A percentile compares a stretch with the other conserved stretches of the same genome.
Conservation (phyloP, 2,113 vertebrate genomes). For the Notothenia coriiceps region DNA sequence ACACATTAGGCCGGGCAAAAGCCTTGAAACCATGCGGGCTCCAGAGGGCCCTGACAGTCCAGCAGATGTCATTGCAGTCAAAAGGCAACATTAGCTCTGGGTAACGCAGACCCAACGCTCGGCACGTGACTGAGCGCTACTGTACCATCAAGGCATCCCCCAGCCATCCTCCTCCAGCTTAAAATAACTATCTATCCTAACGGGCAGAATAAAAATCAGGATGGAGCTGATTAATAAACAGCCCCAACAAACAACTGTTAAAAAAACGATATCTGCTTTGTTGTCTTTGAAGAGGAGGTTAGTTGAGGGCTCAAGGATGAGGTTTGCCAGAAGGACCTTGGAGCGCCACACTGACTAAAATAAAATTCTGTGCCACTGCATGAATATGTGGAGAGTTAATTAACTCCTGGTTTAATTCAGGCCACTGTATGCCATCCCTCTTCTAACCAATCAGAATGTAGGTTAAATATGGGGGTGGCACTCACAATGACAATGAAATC, state of each 20-base stretch:
- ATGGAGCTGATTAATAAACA: constrained; percentile 36
- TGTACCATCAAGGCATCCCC: constrained; percentile 50
- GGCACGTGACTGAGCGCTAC: constrained; percentile 70
- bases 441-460: constrained; percentile 67
- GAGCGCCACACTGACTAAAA: constrained; percentile 5
- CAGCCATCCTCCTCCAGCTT: constrained; percentile 52
- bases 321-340: constrained; percentile 2
- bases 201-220: constrained; percentile 11
- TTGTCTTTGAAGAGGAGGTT: constrained; percentile 11
- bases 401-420: constrained; percentile 60
- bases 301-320: not conserved
- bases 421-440: constrained; percentile 37
- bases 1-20: constrained; percentile 54
- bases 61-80: constrained; percentile 81
- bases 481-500: constrained; percentile 70
- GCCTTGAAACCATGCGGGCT: constrained; percentile 49
- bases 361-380: not conserved
- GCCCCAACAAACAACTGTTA: constrained; percentile 8
- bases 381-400: constrained; percentile 64
- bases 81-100: constrained; percentile 78
- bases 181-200: constrained; percentile 47
- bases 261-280: not conserved
- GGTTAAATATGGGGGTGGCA: constrained; percentile 69
- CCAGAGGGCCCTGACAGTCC: constrained; percentile 73
- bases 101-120: constrained; percentile 57